phyloP scores from a whole-genome alignment of 2,888 invertebrate genomes.

The Eristalis arbustorum region DNA sequence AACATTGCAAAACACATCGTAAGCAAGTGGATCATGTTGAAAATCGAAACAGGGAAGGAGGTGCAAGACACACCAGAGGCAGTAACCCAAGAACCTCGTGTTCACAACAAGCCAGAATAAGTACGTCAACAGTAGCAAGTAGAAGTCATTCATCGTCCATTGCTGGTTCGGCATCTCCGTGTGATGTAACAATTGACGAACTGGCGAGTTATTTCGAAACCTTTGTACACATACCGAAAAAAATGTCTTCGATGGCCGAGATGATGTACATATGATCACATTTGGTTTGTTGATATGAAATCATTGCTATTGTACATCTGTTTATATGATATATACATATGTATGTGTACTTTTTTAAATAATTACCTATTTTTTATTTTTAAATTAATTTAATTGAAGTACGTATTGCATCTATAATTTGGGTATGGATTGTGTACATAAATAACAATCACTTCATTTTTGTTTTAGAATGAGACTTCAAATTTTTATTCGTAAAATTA shows the following conservation, averaged over 20 bases:
- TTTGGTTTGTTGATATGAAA: slow-evolving; percentile 7
- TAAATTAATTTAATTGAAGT: slow-evolving; percentile 32
- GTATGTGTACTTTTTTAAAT: slow-evolving; percentile 30
- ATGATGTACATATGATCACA: slow-evolving; percentile 95
- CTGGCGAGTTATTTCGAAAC: slow-evolving; percentile 97
- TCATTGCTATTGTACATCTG: slow-evolving; percentile 35
- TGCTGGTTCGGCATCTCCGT: slow-evolving; percentile 74
- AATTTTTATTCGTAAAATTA: slow-evolving; percentile 43
- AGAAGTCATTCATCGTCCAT: slow-evolving; percentile 76
- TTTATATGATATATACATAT: slow-evolving; percentile 22
- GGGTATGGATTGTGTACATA: slow-evolving; percentile 45
- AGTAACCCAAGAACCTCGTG: slow-evolving; percentile 81
- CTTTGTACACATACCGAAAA: slow-evolving; percentile 97
- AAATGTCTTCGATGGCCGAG: slow-evolving; percentile 98
- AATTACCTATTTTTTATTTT: slow-evolving; percentile 20
- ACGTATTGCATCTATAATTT: slow-evolving; percentile 25
- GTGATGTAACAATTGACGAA: slow-evolving; percentile 96
- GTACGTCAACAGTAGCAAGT: slow-evolving; percentile 75
- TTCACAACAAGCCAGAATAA: slow-evolving; percentile 89
- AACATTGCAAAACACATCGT: slow-evolving; percentile 24
- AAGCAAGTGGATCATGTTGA: neutral
- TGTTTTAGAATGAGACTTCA: slow-evolving; percentile 24
- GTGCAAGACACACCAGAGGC: neutral
- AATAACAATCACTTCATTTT: slow-evolving; percentile 33
- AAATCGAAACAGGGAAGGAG: slow-evolving; percentile 10